Base-by-base conservation (phyloP, 92 coral and sea anemone genomes). In the Galaxea fascicularis region DNA sequence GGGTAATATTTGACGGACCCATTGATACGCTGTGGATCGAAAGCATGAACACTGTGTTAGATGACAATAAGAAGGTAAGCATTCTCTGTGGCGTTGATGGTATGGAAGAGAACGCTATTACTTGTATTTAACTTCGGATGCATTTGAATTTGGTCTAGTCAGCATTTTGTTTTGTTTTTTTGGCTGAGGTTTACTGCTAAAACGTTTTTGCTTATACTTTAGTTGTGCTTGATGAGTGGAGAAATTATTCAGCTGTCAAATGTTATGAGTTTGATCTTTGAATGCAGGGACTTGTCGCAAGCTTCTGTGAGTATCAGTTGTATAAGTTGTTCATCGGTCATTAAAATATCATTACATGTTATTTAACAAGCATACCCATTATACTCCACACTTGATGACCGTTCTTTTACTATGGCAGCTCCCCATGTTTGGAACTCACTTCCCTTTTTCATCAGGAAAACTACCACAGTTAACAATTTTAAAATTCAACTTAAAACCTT, bases 1-100 rank as follows among this genome's bases (percentile, higher is more conserved):
- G 99, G 99, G 99, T 97, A 18, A 95, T 97, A 84, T 97, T 97
- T 76, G 99, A 97, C 87, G 99, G 99, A 35, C 99, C 99, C 10
- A 97, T 97, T 65, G 99, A 97, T 73, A 97, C 99, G 17, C 88
- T 97, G 82, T 97, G 99, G 99, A 97, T 97, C 47, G 99, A 97
- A 76, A 97, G 99, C 78, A 97, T 97, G 99, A 97, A 97, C 91
- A 97, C 99, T 71, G 99, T 97, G 60, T 77, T 97, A 59, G 99
- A 97, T 79, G 99, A 97, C 83, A 97, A 97, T 82, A 97, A 97
- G 77, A 97, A 97, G 99, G 99, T 97, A 62, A 27, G 63, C 26
- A 12, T 74, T 21, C 18, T 29, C 41, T 35, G 18, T 49, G 4
- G 11, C 54, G n/a, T 29, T 63, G 76, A 24, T 17, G 25, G 18